A percentile compares a stretch with the other conserved stretches of the same genome.
These are phyloP conservation scores for Zoanthus gigantus DNA, from an alignment of 92 coral and sea anemone genomes.

Conservation along the genomic window DNA sequence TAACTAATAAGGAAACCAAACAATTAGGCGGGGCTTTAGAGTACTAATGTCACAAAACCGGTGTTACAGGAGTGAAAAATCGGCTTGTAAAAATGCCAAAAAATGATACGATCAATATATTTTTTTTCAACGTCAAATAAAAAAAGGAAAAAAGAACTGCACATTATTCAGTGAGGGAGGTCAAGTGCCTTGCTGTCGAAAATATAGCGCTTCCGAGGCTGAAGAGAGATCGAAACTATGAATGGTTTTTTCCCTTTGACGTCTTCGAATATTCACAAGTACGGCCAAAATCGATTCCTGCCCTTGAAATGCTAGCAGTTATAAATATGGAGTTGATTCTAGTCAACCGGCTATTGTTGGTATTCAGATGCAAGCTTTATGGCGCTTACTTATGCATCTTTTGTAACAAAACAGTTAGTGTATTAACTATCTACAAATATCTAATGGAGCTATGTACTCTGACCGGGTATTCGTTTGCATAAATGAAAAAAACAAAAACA, in stretches of 20 bases:
- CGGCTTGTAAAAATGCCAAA: neutral
- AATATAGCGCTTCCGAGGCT: slow-evolving; percentile 16
- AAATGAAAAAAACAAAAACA: neutral
- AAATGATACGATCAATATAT: neutral
- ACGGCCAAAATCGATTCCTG: neutral
- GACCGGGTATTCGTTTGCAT: neutral
- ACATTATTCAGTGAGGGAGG: neutral
- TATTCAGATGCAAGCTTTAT: slow-evolving; percentile 7
- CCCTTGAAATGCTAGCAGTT: neutral
- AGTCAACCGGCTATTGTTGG: neutral
- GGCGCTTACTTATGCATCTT: neutral
- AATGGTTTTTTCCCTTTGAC: neutral
- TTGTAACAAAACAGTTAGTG: neutral
- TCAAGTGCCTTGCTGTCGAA: slow-evolving; percentile 8
- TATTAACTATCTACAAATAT: neutral
- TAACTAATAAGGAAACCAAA: neutral
- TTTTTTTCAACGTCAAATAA: slow-evolving; percentile 21
- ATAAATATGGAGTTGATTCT: slow-evolving; percentile 13
- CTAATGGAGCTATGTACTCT: neutral
- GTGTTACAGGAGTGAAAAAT: neutral
- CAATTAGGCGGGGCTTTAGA: neutral
- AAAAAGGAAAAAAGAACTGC: neutral
- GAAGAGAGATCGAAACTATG: neutral
- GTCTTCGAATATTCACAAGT: neutral
- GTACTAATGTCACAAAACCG: neutral